These are phyloP conservation scores for Gymnopithys bicolor DNA, from an alignment of 2,797 vertebrate species.

Conservation along the genomic window DNA sequence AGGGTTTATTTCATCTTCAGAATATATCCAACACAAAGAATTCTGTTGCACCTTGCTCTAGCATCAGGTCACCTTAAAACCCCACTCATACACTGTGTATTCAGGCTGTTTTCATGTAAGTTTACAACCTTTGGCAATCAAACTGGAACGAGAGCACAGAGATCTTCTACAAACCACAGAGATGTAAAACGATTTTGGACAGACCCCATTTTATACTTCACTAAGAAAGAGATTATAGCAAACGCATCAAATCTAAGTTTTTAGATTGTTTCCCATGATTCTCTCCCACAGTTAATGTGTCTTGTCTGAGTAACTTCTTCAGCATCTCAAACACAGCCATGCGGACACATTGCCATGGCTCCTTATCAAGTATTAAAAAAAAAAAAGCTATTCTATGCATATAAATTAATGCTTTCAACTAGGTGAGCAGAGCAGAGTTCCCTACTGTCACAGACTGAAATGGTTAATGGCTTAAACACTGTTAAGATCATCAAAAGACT, in stretches of 20 bases:
- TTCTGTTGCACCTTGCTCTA: not conserved
- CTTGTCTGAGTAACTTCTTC: not conserved
- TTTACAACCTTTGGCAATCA: not conserved
- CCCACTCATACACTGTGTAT: not conserved
- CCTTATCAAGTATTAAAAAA: not conserved
- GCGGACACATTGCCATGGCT: not conserved
- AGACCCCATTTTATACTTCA: not conserved
- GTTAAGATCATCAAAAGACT: no score
- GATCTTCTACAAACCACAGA: not conserved
- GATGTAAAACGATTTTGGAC: not conserved
- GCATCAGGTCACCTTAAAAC: not conserved
- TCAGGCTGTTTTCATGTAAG: not conserved
- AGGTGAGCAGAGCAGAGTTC: not conserved
- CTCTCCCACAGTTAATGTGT: not conserved
- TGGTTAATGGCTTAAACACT: no score
- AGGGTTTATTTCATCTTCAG: not conserved
- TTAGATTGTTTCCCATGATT: not conserved
- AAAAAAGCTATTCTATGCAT: not conserved
- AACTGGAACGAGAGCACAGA: not conserved
- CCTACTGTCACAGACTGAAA: not conserved
- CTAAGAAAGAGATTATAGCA: not conserved
- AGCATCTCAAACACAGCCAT: not conserved
- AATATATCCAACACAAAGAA: not conserved
- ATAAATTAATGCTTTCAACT: not conserved
- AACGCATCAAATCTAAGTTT: rapidly evolving